Base-by-base conservation (phyloP, 2,888 invertebrate species). In the Drosophila niveifrons region DNA sequence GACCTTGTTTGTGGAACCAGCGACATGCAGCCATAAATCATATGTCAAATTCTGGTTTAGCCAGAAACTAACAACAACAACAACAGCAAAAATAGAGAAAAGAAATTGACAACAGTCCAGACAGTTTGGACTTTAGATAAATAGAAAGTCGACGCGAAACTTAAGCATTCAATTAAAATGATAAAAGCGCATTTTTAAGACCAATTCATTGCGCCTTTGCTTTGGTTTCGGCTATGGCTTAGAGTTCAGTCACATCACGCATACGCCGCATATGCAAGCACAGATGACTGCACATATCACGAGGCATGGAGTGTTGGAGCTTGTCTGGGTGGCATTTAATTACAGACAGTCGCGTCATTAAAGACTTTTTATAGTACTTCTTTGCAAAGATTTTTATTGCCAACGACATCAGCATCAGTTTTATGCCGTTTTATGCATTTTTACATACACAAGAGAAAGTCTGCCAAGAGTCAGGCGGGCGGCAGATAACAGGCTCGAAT, bases 281-380 rank as follows among this genome's bases (percentile, higher is more conserved):
- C 51, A 50, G 43, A 51, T 47, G 39, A 57, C 17, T 50, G 61
- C 43, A 17, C 43, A 31, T 43, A 39, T 23, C 55, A 43, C 52
- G 46, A 58, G 62, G 55, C 1, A 17, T 43, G 2, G 2, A 18
- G n/a, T 51, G 36, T 47, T 36, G 18, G 63, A 23, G 23, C 23
- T 65, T 69, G 41, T 44, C 34, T 62, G 67, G 39, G 23, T 61
- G 58, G 29, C 64, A 69, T 88, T 83, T 83, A 83, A 83, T 83
- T 83, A 86, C 86, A 82, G 66, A 70, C 78, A 77, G 80, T 68
- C 83, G 83, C 83, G 78, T 72, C 83, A 88, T 88, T 82, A 83
- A 88, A 80, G 67, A 66, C 75, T 85, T 83, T 83, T 83, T 85
- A 83, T 88, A 70, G 78, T 65, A 78, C 75, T 83, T 83, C 86